phyloP scores from a whole-genome alignment of 2,888 invertebrate species.

The Metacarcinus magister region DNA sequence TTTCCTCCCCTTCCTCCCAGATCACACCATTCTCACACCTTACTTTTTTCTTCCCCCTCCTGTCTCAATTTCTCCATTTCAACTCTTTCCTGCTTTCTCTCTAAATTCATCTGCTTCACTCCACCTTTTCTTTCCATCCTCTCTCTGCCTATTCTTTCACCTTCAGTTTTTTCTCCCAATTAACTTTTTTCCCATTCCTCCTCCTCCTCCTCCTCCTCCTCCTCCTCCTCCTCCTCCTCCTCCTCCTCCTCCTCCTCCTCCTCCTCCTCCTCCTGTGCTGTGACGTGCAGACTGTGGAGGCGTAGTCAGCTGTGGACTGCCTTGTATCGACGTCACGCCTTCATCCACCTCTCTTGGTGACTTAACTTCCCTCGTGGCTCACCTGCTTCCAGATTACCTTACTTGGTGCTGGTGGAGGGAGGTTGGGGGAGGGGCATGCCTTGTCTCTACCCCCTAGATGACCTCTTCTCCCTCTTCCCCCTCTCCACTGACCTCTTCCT shows the following conservation, averaged over 20 bases:
- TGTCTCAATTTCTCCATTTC: neutral
- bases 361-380: neutral
- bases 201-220: neutral
- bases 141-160: neutral
- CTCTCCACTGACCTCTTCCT: neutral
- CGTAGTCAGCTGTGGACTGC: neutral
- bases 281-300: neutral
- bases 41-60: neutral
- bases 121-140: neutral
- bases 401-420: neutral
- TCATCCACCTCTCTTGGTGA: neutral
- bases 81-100: neutral
- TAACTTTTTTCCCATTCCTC: neutral
- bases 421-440: neutral
- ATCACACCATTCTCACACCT: neutral
- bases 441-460: neutral
- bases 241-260: neutral
- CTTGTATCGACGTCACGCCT: constrained; percentile 17
- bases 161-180: neutral
- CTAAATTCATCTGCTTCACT: neutral
- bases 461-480: neutral
- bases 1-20: no score
- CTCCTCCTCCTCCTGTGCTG: neutral
- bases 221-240: neutral
- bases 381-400: neutral